Base-by-base conservation (phyloP, 2,113 vertebrate genomes). In the Recurvirostra avosetta region DNA sequence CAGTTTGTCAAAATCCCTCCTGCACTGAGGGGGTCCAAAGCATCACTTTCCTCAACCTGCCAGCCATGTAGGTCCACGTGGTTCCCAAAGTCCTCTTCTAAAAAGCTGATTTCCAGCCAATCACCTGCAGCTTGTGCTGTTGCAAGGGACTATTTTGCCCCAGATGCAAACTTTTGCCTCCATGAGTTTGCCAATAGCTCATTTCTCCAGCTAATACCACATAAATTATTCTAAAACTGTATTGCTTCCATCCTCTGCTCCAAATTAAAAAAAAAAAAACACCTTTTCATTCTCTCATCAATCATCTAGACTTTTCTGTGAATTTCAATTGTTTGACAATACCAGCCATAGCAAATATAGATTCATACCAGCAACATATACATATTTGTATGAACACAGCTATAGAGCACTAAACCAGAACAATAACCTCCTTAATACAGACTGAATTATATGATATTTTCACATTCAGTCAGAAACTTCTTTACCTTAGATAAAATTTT, bases 41-140 rank as follows among this genome's bases (percentile, higher is more conserved):
- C 15, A 47, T 61, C 63, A 22, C 40, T 90, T 80, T 90, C 72
- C 67, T 67, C n/a, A 49, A 29, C 30, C 21, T 73, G 19, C 16
- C 43, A 68, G 32, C 38, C 58, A n/a, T 0, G 3, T 20, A 30
- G 34, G 45, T 61, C 17, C 25, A 70, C 1, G 1, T 10, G 2
- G 8, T 71, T 67, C 34, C 30, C 13, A 38, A 58, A 67, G 63
- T 49, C 25, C 27, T 89, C 53, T 62, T n/a, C 52, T 67, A 53
- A 66, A 85, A 71, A 34, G 43, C 15, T 41, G 19, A 74, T 71
- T 82, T 86, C 14, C 23, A 75, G 34, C 4, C 17, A 34, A 25
- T 27, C 32, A 55, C 16, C 59, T 26, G 8, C 32, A 66, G 21
- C 14, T 83, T 70, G 43, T 62, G 10, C 27, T 71, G 34, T 23